Evolutionary conservation across 2,113 vertebrate species (phyloP), one percentile per base, ranked within the genome.

Genomic region (Zosterops lateralis): DNA sequence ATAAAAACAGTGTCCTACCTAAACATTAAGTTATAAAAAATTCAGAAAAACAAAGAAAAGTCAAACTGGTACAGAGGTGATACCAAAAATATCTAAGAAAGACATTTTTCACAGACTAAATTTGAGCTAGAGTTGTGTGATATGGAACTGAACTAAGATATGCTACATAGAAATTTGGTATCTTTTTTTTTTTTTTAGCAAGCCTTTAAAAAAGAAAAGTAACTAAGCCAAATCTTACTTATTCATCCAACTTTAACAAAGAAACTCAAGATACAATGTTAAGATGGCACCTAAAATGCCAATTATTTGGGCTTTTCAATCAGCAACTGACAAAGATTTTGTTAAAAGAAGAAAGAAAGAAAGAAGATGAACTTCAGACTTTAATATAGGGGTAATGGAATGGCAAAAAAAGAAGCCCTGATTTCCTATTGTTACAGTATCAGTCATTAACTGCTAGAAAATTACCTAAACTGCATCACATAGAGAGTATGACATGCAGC

Each of bases 391-490:
- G 15, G 11, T 86, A 93, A 73, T 53, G 42, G 21, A 40, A 83
- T 36, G 24, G 44, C 65, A 78, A 83, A 85, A 81, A 95, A 89
- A 50, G 50, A 92, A 92, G 26, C 26, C n/a, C 12, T 89, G 74
- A 64, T 89, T 96, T 92, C 60, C 71, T 75, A 48, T 90, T 89
- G 78, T 95, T 88, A 58, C 9, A 79, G 12, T 29, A 89, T 92
- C 68, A 87, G 26, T 82, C 70, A 92, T 93, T 80, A 93, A 44
- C 77, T 83, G 21, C 44, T 79, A 72, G 77, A 91, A 92, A 91
- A 89, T 79, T 87, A 71, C 24, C 45, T 65, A 38, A 84, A 50
- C 48, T 83, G 50, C 5, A 12, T 62, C 64, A 71, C 50, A 66
- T 14, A 53, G 20, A 72, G 45, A 80, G 32, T 22, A 58, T 9